Evolutionary conservation across 2,888 invertebrate species (phyloP), one percentile per base, ranked within the genome.

Genomic region (Sarcophaga rosellei): DNA sequence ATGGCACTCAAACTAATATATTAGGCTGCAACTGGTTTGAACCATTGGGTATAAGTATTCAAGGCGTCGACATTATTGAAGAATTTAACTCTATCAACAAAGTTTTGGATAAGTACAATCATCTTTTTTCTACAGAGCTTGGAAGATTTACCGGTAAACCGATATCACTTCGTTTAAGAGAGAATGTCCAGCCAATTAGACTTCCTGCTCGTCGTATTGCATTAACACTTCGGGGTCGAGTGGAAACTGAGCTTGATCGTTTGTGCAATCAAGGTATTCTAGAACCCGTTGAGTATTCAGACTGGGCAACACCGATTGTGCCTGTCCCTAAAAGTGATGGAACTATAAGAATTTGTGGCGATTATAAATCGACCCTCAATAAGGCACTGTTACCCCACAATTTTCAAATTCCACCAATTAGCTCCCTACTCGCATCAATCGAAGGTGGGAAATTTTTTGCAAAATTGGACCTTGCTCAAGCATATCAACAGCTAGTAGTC

Each of bases 401-500:
- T 77, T 88, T 90, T 75, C 89, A 89, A 76, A 88, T 87, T 62
- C 82, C 84, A 45, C 76, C 82, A 2, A 77, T 88, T 3, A 86
- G 21, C 20, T 86, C 78, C 8, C 73, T 86, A 10, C 75, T 61
- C 21, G 73, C 80, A 23, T 84, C 68, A 57, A 90, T 91, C 44
- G 81, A 83, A 76, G 90, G 89, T 61, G 91, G 91, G 20, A 88
- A 84, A 53, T 78, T 88, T 44, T 93, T 93, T 88, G 88, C 90
- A 4, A 92, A 91, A 85, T 87, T 93, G 10, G 92, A 93, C 85
- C 87, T 92, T 17, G 85, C 88, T 4, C 90, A 92, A 72, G 92
- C 92, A 8, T 93, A 92, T 87, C 90, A 90, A 76, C 78, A 83
- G 21, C 61, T 83, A 23, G 47, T 23, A 12, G 87, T 92, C 8